Evolutionary conservation across 2,113 vertebrate genomes (phyloP), one percentile per base, ranked within the genome.

Genomic region (Petroica traversi): DNA sequence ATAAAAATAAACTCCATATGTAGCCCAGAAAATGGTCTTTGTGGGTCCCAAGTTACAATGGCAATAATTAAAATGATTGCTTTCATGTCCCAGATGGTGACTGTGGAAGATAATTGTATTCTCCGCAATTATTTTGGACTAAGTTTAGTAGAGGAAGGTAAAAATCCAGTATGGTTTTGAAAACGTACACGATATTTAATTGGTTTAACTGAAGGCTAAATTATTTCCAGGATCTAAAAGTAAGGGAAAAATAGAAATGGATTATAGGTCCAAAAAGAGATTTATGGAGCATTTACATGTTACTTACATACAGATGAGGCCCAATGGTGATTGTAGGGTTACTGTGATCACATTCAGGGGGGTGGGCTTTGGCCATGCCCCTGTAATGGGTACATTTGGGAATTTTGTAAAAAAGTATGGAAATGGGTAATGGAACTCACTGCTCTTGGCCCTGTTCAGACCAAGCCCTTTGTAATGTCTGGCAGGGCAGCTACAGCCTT

Each of bases 61-160:
- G 45, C 69, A 94, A 77, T 97, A 96, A 96, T 95, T 93, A 91
- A 96, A 95, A 85, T 91, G 40, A 94, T 95, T 78, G 26, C 55
- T 95, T 95, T 96, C 79, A 68, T 88, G 59, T 79, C 93, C 67
- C 96, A 96, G 92, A 96, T 97, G 96, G 94, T 84, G 79, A 41
- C 74, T 85, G 40, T 58, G 82, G 72, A 62, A 93, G 96, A 77
- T 93, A 77, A 97, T 93, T 93, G 61, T 77, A 52, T 95, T 83
- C 24, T 16, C 26, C 89, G 79, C 88, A 95, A 96, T 96, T 96
- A 96, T 93, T 96, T 92, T 89, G 49, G 77, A 59, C 62, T 84
- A 67, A 94, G 89, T 92, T 89, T 94, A 94, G 63, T 59, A 85
- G 40, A 17, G 43, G 69, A 97, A 93, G 78, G 59, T 88, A 61